Evolutionary conservation across 2,113 vertebrate genomes (phyloP).

Genomic region (Hypocryptadius cinnamomeus): DNA sequence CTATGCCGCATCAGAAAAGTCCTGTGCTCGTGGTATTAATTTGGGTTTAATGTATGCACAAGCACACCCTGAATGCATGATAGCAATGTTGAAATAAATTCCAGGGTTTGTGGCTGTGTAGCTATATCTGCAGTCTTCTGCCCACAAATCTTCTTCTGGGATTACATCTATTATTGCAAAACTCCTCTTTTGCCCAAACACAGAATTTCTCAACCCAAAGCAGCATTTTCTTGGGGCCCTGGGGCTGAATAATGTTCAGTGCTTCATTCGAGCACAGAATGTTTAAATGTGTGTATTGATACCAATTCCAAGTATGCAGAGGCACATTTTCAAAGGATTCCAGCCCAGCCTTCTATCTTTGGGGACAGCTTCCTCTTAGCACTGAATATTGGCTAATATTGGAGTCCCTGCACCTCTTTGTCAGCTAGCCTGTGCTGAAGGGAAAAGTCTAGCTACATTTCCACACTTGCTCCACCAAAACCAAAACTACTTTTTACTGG

Average conservation of each 20-base stretch:
- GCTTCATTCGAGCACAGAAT: not conserved
- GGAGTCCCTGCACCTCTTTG: not conserved
- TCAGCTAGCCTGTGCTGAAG: not conserved
- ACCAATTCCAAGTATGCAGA: not conserved
- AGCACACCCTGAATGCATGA: not conserved
- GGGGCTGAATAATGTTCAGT: not conserved
- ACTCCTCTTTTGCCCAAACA: conserved; percentile 7
- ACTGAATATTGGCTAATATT: not conserved
- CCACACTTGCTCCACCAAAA: not conserved
- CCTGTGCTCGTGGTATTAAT: not conserved
- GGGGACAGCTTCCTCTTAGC: not conserved
- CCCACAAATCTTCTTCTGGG: not conserved
- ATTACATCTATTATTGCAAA: conserved; percentile 7
- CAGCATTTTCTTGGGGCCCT: not conserved
- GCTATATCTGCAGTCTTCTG: not conserved
- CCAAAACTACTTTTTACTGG: not conserved
- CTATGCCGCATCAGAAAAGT: not conserved
- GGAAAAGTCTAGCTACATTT: not conserved
- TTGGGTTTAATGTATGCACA: conserved; percentile 1
- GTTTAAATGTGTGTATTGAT: not conserved
- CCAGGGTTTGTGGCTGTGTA: not conserved
- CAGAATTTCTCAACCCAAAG: conserved; percentile 15
- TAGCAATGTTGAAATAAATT: not conserved
- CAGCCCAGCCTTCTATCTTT: not conserved
- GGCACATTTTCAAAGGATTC: not conserved